Conservation (phyloP, 1,140 invertebrate species). For the Dendrolimus kikuchii region DNA sequence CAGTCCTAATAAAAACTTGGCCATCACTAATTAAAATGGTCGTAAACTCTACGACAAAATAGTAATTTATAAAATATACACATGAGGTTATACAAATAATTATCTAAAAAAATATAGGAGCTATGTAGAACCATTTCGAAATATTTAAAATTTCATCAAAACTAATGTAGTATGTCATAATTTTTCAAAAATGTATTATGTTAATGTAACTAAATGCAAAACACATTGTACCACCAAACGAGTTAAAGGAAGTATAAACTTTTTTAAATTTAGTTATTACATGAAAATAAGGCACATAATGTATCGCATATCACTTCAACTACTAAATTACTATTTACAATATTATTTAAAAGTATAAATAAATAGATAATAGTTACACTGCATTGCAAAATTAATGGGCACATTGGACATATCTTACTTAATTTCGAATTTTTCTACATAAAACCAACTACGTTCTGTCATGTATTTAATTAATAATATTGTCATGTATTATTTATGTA, state of each 20-base stretch:
- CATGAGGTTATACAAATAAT: too few species aligned
- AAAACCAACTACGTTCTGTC: not conserved
- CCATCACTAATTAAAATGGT: too few species aligned
- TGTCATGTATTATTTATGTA: too few species aligned
- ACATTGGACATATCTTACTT: not conserved
- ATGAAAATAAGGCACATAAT: conserved; percentile 28
- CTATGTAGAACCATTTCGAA: too few species aligned
- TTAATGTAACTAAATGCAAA: conserved; percentile 3
- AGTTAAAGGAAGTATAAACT: not conserved
- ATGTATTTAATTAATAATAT: not conserved
- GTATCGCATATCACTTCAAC: conserved; percentile 23
- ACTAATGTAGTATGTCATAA: too few species aligned
- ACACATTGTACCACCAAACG: not conserved
- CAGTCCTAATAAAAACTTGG: too few species aligned
- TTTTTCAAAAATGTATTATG: not conserved
- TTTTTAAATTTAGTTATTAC: conserved; percentile 4
- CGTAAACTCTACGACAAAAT: too few species aligned
- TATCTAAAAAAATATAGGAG: too few species aligned
- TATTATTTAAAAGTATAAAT: conserved; percentile 13
- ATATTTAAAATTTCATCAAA: too few species aligned
- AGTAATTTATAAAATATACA: too few species aligned
- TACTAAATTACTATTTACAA: conserved; percentile 30
- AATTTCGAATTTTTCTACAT: not conserved
- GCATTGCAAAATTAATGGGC: conserved; percentile 4
- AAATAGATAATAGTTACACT: conserved; percentile 20